Conservation (phyloP, 2,797 vertebrate species). For the Cirrhinus molitorella region DNA sequence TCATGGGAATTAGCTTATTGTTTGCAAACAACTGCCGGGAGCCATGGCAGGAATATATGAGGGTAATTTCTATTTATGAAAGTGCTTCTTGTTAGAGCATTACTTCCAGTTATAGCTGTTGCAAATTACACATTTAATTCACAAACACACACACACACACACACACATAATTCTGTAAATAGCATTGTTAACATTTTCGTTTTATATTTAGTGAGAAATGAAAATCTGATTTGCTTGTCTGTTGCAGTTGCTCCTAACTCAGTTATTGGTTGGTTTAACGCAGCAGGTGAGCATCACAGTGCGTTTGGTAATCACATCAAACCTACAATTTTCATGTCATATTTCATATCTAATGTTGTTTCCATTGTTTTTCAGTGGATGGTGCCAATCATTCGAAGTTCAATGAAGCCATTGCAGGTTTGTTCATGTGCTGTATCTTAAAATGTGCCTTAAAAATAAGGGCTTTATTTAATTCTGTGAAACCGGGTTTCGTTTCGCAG, state of each 20-base stretch:
- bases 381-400: conserved; percentile 92
- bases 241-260: conserved; percentile 86
- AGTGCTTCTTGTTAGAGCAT: conserved; percentile 17
- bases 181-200: conserved; percentile 18
- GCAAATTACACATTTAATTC: conserved; percentile 13
- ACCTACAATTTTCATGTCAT: conserved; percentile 13
- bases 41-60: conserved; percentile 18
- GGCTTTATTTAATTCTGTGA: conserved; percentile 9
- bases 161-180: neutral
- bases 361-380: conserved; percentile 83
- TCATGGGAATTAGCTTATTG: conserved; percentile 26
- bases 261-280: conserved; percentile 88
- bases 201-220: conserved; percentile 20
- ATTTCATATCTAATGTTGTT: conserved; percentile 17
- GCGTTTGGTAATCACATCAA: conserved; percentile 7
- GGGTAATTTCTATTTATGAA: conserved; percentile 29
- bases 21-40: neutral
- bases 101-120: conserved; percentile 2
- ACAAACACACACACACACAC: neutral
- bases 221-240: conserved; percentile 49
- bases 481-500: conserved; percentile 66
- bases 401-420: conserved; percentile 94
- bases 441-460: conserved; percentile 2
- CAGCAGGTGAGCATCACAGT: conserved; percentile 83
- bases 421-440: conserved; percentile 30